Evolutionary conservation across 1,140 invertebrate species (phyloP).

Genomic region (Pantala flavescens): DNA sequence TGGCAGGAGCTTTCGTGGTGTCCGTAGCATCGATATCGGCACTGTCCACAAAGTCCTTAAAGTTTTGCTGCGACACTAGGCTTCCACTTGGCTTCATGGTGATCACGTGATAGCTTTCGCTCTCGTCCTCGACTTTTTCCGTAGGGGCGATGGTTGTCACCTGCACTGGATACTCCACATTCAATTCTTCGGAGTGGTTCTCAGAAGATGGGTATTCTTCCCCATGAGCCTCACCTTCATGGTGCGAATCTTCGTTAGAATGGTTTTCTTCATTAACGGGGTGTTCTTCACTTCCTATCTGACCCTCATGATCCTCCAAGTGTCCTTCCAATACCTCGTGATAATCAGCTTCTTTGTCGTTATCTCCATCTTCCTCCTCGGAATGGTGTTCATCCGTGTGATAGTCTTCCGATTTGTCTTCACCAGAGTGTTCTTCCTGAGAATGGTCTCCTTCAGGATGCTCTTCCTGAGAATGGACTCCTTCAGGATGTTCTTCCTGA

Average conservation of each 20-base stretch:
- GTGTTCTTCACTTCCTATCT: no score
- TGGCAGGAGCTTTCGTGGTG: background rate
- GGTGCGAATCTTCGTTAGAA: no score
- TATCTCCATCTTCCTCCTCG: background rate
- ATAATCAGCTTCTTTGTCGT: background rate
- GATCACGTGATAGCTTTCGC: slow-evolving; percentile 2
- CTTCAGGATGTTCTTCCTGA: background rate
- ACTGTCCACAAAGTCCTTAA: slow-evolving; percentile 12
- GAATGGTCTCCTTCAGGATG: no score
- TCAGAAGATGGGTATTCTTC: background rate
- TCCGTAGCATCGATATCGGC: background rate
- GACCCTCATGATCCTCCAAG: no score
- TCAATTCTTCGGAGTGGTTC: background rate
- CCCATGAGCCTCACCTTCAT: no score
- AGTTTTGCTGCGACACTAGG: background rate
- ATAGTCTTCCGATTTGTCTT: background rate
- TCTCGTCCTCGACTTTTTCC: background rate
- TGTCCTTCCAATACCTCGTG: background rate
- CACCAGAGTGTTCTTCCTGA: background rate
- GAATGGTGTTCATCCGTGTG: background rate
- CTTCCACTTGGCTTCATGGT: background rate
- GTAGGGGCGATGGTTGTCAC: no score
- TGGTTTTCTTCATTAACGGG: no score
- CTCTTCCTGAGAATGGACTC: no score
- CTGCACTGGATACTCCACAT: no score